A percentile compares a stretch with the other conserved stretches of the same genome.
These are phyloP conservation scores for Rhopalosiphum padi DNA, from an alignment of 1,140 invertebrate species.

Conservation along the genomic window DNA sequence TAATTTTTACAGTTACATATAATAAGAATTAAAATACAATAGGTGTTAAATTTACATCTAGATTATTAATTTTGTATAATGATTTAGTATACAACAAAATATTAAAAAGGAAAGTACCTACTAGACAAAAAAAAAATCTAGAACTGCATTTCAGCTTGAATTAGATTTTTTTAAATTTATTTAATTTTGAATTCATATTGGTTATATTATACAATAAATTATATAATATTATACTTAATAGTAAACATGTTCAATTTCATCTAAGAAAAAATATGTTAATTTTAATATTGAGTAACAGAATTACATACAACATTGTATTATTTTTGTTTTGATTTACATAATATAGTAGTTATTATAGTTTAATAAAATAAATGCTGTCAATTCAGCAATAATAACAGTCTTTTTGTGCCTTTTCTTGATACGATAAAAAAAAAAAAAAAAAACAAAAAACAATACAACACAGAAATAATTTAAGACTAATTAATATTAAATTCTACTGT, in stretches of 20 bases:
- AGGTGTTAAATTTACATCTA: too few species aligned
- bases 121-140: neutral
- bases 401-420: constrained; percentile 18
- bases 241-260: neutral
- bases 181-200: neutral
- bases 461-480: neutral
- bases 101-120: neutral
- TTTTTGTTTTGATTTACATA: constrained; percentile 29
- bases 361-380: constrained; percentile 7
- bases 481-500: neutral
- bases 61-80: too few species aligned
- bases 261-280: neutral
- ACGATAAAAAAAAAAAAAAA: neutral
- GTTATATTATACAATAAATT: neutral
- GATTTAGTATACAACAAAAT: neutral
- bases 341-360: neutral
- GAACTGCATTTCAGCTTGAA: neutral
- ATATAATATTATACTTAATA: neutral
- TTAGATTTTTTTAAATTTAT: neutral
- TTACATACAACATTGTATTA: neutral
- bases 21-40: neutral
- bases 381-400: constrained; percentile 38
- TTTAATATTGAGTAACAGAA: constrained; percentile 17
- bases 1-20: neutral
- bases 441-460: neutral